Evolutionary conservation across 1,140 invertebrate genomes (phyloP).

Genomic region (Phortica variegata): DNA sequence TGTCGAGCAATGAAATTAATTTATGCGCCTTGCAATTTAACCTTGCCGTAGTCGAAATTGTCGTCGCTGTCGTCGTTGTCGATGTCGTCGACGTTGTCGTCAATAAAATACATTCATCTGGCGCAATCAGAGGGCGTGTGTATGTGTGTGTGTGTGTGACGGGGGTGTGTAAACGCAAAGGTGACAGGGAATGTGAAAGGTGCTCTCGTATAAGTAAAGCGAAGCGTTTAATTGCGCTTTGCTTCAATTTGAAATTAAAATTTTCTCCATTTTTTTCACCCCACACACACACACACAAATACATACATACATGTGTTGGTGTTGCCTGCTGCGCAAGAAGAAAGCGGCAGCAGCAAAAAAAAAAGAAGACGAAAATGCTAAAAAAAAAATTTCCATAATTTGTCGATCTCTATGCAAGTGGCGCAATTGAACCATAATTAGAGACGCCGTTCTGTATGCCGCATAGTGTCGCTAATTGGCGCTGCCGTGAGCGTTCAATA

Average conservation of each 20-base stretch:
- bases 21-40: slow-evolving; percentile 57
- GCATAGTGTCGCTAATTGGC: too few relatives aligned
- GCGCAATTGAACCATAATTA: slow-evolving; percentile 56
- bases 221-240: slow-evolving; percentile 39
- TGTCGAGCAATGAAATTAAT: slow-evolving; percentile 56
- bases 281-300: slow-evolving; percentile 1
- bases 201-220: too few relatives aligned
- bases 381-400: slow-evolving; percentile 57
- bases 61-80: too few relatives aligned
- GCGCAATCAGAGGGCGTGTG: slow-evolving; percentile 8
- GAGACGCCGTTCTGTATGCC: slow-evolving; percentile 16
- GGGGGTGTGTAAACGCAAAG: not conserved
- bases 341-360: slow-evolving; percentile 45
- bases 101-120: slow-evolving; percentile 56
- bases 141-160: slow-evolving; percentile 5
- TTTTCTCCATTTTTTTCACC: slow-evolving; percentile 20
- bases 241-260: slow-evolving; percentile 54
- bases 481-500: slow-evolving; percentile 38
- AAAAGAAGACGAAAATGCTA: slow-evolving; percentile 52
- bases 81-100: slow-evolving; percentile 17
- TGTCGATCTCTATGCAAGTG: slow-evolving; percentile 55
- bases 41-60: slow-evolving; percentile 23
- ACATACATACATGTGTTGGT: slow-evolving; percentile 3
- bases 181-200: too few relatives aligned
- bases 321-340: slow-evolving; percentile 32